Percentiles rank a stretch among this genome's conserved stretches.
Conservation (phyloP, 2,888 invertebrate species). For the Andrena trimmerana region DNA sequence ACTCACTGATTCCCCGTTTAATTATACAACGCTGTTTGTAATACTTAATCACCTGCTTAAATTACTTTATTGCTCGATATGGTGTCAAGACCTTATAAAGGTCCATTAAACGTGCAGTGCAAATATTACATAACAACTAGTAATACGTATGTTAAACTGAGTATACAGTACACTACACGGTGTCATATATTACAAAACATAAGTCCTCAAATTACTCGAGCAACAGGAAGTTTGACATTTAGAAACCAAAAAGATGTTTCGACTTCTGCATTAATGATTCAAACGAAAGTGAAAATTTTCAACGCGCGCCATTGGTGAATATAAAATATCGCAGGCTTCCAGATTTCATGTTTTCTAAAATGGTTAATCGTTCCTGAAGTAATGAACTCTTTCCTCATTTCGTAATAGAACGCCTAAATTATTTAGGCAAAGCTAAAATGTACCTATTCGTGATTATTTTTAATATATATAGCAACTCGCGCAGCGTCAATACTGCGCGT, state of each 20-base stretch:
- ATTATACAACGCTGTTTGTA: background rate
- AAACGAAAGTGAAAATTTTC: no score
- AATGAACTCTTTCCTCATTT: background rate
- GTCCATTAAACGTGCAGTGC: background rate
- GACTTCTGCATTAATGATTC: no score
- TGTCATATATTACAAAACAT: no score
- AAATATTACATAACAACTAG: background rate
- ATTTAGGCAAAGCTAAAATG: background rate
- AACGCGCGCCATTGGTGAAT: background rate
- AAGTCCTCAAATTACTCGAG: background rate
- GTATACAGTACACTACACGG: no score
- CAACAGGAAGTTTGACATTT: background rate
- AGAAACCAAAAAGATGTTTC: no score
- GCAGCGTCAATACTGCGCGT: conserved; percentile 52
- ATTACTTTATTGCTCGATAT: background rate
- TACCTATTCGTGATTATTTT: background rate
- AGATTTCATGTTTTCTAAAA: background rate
- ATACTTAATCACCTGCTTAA: background rate
- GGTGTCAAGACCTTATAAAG: background rate
- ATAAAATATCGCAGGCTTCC: background rate
- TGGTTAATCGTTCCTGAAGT: background rate
- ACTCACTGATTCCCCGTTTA: conserved; percentile 3
- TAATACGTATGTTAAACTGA: background rate
- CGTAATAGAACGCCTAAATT: background rate
- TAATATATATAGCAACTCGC: background rate